Conservation (phyloP, 2,797 vertebrate species). For the Anguilla marmorata region DNA sequence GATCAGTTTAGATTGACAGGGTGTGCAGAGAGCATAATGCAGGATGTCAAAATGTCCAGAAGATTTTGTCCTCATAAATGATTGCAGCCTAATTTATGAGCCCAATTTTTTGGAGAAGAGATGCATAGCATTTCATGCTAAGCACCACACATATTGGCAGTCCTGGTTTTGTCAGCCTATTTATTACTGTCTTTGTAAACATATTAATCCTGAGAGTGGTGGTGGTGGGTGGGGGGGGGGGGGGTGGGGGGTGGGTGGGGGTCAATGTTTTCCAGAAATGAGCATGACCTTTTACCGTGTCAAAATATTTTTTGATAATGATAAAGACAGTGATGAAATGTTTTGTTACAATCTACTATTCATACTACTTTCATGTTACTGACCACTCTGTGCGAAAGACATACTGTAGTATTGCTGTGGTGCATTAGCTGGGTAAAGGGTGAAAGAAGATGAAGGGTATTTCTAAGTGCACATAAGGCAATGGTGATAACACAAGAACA, state of each 20-base stretch:
- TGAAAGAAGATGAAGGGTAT: neutral
- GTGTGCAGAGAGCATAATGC: neutral
- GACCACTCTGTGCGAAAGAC: neutral
- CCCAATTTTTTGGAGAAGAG: neutral
- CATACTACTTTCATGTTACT: neutral
- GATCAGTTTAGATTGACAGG: neutral
- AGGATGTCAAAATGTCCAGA: neutral
- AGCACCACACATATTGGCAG: neutral
- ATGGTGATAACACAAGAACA: neutral
- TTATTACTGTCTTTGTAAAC: neutral
- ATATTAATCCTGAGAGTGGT: neutral
- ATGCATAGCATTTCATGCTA: neutral
- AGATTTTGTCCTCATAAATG: neutral
- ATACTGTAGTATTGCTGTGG: neutral
- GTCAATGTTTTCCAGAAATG: too few species aligned
- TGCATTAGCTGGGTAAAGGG: neutral
- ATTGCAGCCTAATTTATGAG: neutral
- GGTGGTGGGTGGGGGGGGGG: neutral
- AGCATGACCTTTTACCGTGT: too few species aligned
- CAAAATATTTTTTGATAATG: neutral
- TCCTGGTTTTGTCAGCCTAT: neutral
- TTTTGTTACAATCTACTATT: neutral
- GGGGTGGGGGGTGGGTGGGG: neutral
- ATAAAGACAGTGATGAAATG: neutral
- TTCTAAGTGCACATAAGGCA: constrained; percentile 2